A percentile compares a stretch with the other conserved stretches of the same genome.
These are phyloP conservation scores for Thereva nobilitata DNA, from an alignment of 2,888 invertebrate species.

Conservation along the genomic window DNA sequence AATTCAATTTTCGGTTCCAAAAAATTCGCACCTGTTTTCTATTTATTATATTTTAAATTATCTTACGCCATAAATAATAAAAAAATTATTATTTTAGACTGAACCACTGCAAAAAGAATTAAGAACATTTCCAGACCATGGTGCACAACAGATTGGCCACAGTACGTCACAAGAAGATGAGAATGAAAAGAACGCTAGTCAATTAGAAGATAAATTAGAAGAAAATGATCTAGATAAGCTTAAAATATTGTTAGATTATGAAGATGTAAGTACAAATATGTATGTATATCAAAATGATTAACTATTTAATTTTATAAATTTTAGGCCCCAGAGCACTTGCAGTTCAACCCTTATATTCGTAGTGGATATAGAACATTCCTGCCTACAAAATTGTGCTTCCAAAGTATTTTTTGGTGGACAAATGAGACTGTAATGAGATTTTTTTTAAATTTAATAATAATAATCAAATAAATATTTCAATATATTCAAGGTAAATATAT, in stretches of 20 bases:
- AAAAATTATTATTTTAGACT: constrained; percentile 44
- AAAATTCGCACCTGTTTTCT: not conserved
- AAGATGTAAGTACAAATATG: constrained; percentile 55
- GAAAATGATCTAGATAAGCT: constrained; percentile 46
- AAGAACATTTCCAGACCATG: constrained; percentile 54
- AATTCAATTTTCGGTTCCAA: too few species aligned
- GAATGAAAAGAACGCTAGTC: constrained; percentile 32
- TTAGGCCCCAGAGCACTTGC: constrained; percentile 79
- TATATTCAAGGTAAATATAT: constrained; percentile 75
- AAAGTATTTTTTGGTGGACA: constrained; percentile 95
- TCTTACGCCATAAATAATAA: not conserved
- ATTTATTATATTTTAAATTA: constrained; percentile 10
- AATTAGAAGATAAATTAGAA: constrained; percentile 34
- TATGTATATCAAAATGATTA: not conserved
- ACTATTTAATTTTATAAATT: constrained; percentile 19
- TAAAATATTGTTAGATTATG: constrained; percentile 56
- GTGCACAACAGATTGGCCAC: constrained; percentile 43
- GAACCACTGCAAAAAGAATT: constrained; percentile 49
- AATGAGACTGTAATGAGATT: constrained; percentile 74
- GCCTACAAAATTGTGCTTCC: constrained; percentile 80
- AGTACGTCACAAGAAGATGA: not conserved
- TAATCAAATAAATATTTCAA: not conserved
- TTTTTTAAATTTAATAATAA: constrained; percentile 13
- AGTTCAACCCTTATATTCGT: constrained; percentile 84
- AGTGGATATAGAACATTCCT: constrained; percentile 84